A percentile compares a stretch with the other conserved stretches of the same genome.
These are phyloP conservation scores for Coregonus sp. DNA, from an alignment of 2,797 vertebrate species.

Conservation along the genomic window DNA sequence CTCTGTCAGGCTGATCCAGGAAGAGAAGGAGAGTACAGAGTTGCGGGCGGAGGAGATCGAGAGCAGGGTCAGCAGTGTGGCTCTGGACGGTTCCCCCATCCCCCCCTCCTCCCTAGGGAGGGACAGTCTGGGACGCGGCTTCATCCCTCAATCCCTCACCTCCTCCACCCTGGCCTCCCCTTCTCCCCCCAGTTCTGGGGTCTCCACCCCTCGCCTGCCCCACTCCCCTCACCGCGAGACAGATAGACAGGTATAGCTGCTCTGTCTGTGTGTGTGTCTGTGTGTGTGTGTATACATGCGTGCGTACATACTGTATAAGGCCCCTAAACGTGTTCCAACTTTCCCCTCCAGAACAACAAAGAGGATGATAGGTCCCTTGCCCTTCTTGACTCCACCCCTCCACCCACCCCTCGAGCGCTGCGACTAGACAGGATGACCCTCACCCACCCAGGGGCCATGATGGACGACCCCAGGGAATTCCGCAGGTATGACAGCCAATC, in stretches of 20 bases:
- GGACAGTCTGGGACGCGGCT: slow-evolving; percentile 77
- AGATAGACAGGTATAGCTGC: slow-evolving; percentile 76
- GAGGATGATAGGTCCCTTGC: slow-evolving; percentile 86
- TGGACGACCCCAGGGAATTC: slow-evolving; percentile 85
- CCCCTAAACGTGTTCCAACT: not conserved
- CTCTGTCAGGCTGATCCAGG: slow-evolving; percentile 83
- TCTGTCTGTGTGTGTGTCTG: slow-evolving; percentile 44
- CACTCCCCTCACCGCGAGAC: slow-evolving; percentile 85
- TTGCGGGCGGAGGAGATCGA: slow-evolving; percentile 87
- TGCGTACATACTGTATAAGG: not conserved
- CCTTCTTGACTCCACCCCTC: slow-evolving; percentile 84
- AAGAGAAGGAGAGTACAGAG: slow-evolving; percentile 90
- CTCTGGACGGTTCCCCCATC: slow-evolving; percentile 76
- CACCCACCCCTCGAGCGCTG: slow-evolving; percentile 84
- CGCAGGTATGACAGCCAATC: slow-evolving; percentile 65
- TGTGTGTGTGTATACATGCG: slow-evolving; percentile 2
- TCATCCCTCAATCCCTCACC: slow-evolving; percentile 84
- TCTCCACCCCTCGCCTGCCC: slow-evolving; percentile 84
- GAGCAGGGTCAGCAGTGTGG: slow-evolving; percentile 82
- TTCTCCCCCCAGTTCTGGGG: slow-evolving; percentile 87
- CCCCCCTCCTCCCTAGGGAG: slow-evolving; percentile 78
- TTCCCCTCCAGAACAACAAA: slow-evolving; percentile 79
- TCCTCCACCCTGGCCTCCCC: slow-evolving; percentile 88
- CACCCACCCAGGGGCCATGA: slow-evolving; percentile 83
- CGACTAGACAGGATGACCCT: slow-evolving; percentile 88